phyloP scores from a whole-genome alignment of 2,113 vertebrate genomes.

The Cavia aperea region DNA sequence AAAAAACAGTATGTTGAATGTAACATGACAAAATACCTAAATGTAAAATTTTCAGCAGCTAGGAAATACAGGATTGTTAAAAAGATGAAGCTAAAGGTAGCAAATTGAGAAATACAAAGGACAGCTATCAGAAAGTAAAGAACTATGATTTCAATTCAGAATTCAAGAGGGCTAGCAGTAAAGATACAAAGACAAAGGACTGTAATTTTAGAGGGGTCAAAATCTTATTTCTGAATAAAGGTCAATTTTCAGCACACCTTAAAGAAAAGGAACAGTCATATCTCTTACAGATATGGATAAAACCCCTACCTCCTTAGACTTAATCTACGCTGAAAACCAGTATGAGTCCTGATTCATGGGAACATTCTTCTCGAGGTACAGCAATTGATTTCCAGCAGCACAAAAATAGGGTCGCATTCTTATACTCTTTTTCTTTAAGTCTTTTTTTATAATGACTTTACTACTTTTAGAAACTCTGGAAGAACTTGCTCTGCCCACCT shows the following conservation, averaged over 20 bases:
- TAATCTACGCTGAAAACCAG: constrained; percentile 18
- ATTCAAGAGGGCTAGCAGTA: not conserved
- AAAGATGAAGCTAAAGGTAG: not conserved
- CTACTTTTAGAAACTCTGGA: constrained; percentile 1
- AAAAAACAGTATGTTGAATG: not conserved
- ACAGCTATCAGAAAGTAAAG: not conserved
- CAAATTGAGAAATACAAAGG: constrained; percentile 34
- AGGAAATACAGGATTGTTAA: not conserved
- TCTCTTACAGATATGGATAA: constrained; percentile 17
- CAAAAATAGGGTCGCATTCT: not conserved
- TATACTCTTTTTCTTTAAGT: not conserved
- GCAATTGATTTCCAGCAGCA: constrained; percentile 23
- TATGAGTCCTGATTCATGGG: not conserved
- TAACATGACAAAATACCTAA: constrained; percentile 20
- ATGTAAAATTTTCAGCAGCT: constrained; percentile 21
- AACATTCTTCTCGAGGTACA: not conserved
- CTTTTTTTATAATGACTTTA: constrained; percentile 37
- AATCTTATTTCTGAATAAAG: constrained; percentile 17
- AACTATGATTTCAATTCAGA: not conserved
- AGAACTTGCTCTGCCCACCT: not conserved
- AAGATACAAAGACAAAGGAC: not conserved
- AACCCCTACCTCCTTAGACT: not conserved
- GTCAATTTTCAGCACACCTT: not conserved
- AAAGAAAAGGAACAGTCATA: not conserved
- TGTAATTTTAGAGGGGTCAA: not conserved